Evolutionary conservation across 2,797 vertebrate genomes (phyloP), one percentile per base, ranked within the genome.

Genomic region (Labroides dimidiatus): DNA sequence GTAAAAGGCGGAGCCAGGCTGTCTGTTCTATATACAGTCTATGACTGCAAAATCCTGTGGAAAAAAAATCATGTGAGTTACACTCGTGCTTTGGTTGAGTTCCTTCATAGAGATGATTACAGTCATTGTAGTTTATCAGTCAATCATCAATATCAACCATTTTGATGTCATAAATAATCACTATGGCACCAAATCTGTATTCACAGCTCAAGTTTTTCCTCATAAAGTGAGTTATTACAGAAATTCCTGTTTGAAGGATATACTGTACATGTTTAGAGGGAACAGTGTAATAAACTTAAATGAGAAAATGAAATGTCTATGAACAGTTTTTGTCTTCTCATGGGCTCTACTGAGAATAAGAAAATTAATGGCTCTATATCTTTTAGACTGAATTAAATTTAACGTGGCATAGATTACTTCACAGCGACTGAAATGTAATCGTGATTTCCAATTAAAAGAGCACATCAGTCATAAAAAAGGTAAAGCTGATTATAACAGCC

Each of bases 401-500:
- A 1, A 56, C 48, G 39, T 33, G 8, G 43, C 55, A 58, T 12
- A 24, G 9, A 41, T 33, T 7, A 4, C 30, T 33, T 17, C 13
- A 21, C 6, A 27, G 19, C 16, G 30, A 33, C 33, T 56, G 11
- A 62, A 51, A 43, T 21, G 16, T 2, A 58, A n/a, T 48, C 42
- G 48, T 57, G 30, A 69, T 43, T 59, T 66, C 10, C 10, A 68
- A 45, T 44, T 54, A 69, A 21, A 66, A 43, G 15, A 45, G 52
- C 59, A 64, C 20, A 36, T 44, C 37, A 64, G 58, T 60, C 44
- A 78, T 43, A n/a, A 54, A 43, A 30, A 70, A 57, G 72, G 45
- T 57, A 58, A 77, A 72, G 52, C 55, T 55, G 37, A 72, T 70
- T 73, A 43, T 52, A 62, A 79, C 51, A 75, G 61, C 68, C 17